A percentile compares a stretch with the other conserved stretches of the same genome.
Conservation (phyloP, 2,797 vertebrate species). For the Anabacerthia variegaticeps region DNA sequence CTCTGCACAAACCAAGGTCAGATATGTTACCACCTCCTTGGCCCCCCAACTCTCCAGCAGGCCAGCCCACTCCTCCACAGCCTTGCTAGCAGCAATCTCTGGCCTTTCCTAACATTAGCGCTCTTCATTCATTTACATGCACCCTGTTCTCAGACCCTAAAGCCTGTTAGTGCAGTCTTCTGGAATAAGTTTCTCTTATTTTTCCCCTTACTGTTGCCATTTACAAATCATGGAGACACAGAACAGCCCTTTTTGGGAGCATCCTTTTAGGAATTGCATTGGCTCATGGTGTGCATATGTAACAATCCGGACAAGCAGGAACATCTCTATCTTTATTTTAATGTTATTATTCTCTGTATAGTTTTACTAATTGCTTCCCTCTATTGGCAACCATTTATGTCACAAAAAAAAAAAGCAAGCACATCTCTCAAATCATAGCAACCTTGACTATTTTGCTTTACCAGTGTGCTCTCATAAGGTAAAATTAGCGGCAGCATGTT, state of each 20-base stretch:
- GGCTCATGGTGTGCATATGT: background rate
- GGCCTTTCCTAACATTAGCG: background rate
- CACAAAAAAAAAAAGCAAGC: background rate
- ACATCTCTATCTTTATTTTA: background rate
- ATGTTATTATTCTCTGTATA: background rate
- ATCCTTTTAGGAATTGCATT: background rate
- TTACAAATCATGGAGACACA: background rate
- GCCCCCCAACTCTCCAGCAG: no score
- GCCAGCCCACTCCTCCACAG: background rate
- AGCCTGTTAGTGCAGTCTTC: background rate
- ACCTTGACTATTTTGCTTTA: slow-evolving; percentile 24
- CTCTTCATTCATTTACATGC: background rate
- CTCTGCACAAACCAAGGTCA: background rate
- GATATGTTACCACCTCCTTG: background rate
- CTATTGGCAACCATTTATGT: background rate
- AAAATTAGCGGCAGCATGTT: slow-evolving; percentile 49
- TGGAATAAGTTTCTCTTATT: background rate
- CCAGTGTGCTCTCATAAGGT: background rate
- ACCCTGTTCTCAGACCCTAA: background rate
- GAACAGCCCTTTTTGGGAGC: background rate
- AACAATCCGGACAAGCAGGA: background rate
- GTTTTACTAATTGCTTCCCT: slow-evolving; percentile 20
- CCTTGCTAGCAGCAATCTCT: background rate
- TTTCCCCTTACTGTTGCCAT: background rate
- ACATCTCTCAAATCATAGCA: slow-evolving; percentile 33